A percentile compares a stretch with the other conserved stretches of the same genome.
Evolutionary conservation across 2,113 vertebrate species (phyloP).

Genomic region (Carollia perspicillata): DNA sequence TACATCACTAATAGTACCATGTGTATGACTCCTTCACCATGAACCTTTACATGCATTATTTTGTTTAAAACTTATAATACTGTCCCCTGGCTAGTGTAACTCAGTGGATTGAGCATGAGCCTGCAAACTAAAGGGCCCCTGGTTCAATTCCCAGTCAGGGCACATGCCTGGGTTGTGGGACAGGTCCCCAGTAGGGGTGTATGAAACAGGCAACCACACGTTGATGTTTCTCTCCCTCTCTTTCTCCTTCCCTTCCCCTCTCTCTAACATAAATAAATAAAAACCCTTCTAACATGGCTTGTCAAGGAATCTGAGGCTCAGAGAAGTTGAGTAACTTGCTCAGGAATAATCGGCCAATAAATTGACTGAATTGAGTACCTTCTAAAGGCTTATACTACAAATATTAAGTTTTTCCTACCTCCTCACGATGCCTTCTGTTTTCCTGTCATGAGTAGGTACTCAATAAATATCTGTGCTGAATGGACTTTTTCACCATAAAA

Average conservation of each 20-base stretch:
- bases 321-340: neutral
- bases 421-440: neutral
- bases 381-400: neutral
- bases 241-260: no score
- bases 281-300: neutral
- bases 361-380: neutral
- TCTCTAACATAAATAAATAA: no score
- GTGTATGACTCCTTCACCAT: neutral
- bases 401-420: neutral
- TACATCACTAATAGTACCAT: neutral
- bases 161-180: no score
- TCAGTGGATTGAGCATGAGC: no score
- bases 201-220: no score
- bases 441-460: neutral
- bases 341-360: neutral
- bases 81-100: neutral
- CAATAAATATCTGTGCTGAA: slow-evolving; percentile 1
- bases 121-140: no score
- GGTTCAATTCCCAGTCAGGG: no score
- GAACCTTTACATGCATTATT: neutral
- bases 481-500: neutral
- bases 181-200: no score
- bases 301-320: neutral
- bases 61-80: neutral
- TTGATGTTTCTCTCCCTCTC: no score